phyloP scores from a whole-genome alignment of 35 echinoderm and acorn worm species.

The Ophioderma brevispina region DNA sequence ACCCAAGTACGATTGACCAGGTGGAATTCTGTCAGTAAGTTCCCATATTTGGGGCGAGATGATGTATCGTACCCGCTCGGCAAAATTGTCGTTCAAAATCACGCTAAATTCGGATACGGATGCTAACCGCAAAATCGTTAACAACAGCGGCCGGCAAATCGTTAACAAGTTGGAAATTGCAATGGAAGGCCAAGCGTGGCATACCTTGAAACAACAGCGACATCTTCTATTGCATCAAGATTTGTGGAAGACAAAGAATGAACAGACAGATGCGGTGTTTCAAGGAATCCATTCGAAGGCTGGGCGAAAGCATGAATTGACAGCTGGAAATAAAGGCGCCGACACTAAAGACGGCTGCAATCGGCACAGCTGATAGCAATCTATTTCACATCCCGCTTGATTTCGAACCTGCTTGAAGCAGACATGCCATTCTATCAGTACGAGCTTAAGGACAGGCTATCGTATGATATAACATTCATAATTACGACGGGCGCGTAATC shows the following conservation, averaged over 20 bases:
- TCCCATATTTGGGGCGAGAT: background rate
- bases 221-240: background rate
- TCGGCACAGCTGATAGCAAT: too few relatives aligned
- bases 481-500: background rate
- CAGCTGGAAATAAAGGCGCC: too few relatives aligned
- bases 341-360: too few relatives aligned
- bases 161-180: background rate
- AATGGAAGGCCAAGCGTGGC: background rate
- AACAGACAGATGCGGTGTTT: too few relatives aligned
- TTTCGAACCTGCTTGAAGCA: too few relatives aligned
- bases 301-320: too few relatives aligned
- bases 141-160: background rate
- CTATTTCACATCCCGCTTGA: too few relatives aligned
- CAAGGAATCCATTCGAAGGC: too few relatives aligned
- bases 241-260: background rate
- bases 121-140: background rate
- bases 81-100: background rate
- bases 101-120: background rate
- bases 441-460: too few relatives aligned
- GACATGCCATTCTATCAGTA: too few relatives aligned
- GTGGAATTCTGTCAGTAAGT: background rate
- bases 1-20: background rate
- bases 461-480: too few relatives aligned
- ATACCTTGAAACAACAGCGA: background rate
- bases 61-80: too few relatives aligned